These are phyloP conservation scores for Gymnocephalus cernua DNA, from an alignment of 2,113 vertebrate genomes.

Conservation along the genomic window DNA sequence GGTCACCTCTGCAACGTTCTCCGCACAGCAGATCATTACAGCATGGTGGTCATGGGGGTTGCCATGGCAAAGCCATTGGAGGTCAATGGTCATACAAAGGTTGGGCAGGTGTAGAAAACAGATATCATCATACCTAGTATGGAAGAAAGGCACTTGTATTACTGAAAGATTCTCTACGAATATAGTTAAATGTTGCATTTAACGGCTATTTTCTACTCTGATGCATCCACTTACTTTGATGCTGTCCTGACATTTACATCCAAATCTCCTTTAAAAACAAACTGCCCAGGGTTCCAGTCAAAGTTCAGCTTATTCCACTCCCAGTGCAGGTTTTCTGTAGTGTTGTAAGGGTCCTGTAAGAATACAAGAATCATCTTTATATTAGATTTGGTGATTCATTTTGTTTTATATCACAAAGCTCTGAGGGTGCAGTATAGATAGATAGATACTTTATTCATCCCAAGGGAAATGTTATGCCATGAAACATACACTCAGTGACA, in stretches of 20 bases:
- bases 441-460: no score
- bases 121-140: constrained; percentile 94
- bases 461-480: no score
- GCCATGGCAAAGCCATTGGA: constrained; percentile 97
- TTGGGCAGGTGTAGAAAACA: constrained; percentile 96
- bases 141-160: constrained; percentile 1
- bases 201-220: neutral
- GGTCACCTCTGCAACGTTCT: constrained; percentile 90
- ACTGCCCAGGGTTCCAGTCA: constrained; percentile 94
- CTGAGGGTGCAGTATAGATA: no score
- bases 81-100: constrained; percentile 94
- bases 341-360: constrained; percentile 96
- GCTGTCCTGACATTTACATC: constrained; percentile 97
- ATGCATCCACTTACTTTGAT: constrained; percentile 90
- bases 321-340: constrained; percentile 98
- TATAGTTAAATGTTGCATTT: neutral
- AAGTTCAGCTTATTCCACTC: constrained; percentile 95
- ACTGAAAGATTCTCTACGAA: neutral
- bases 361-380: neutral
- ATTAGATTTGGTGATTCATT: neutral
- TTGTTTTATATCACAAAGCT: neutral
- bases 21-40: constrained; percentile 91
- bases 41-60: constrained; percentile 95
- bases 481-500: neutral
- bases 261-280: constrained; percentile 94